phyloP scores from a whole-genome alignment of 2,113 vertebrate genomes.

The Chloropsis hardwickii region DNA sequence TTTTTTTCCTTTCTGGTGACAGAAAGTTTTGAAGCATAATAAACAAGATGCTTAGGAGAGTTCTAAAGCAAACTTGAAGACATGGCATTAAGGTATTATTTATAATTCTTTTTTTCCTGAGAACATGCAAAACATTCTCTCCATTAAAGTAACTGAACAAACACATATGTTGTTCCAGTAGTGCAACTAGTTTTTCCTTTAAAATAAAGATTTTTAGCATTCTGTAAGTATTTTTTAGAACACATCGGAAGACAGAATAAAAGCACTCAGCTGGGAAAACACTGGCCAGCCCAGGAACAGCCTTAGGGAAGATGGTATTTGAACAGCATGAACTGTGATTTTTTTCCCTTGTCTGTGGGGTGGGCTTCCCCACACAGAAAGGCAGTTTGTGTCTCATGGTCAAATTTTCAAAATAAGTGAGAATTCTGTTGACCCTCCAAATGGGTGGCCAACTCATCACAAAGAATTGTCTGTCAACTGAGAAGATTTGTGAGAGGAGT shows the following conservation, averaged over 20 bases:
- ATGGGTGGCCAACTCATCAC: constrained; percentile 66
- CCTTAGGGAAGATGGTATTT: background rate
- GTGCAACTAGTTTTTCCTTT: background rate
- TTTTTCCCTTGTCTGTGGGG: background rate
- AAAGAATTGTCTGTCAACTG: constrained; percentile 62
- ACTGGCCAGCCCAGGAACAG: background rate
- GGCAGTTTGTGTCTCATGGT: constrained; percentile 45
- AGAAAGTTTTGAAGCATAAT: constrained; percentile 30
- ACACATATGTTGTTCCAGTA: background rate
- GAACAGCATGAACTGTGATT: background rate
- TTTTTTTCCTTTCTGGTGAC: background rate
- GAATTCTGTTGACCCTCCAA: constrained; percentile 57
- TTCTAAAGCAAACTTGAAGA: constrained; percentile 1
- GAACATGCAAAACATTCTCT: background rate
- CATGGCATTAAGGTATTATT: constrained; percentile 24
- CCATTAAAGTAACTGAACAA: constrained; percentile 13
- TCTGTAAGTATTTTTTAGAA: background rate
- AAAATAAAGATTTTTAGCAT: background rate
- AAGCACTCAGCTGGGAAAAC: background rate
- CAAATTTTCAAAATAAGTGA: constrained; percentile 43
- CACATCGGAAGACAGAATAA: background rate
- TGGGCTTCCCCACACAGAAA: constrained; percentile 5
- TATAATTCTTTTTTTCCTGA: background rate
- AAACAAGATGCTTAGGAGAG: constrained; percentile 5
- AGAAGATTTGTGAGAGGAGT: constrained; percentile 63